A percentile compares a stretch with the other conserved stretches of the same genome.
These are phyloP conservation scores for Ptychochromis oligacanthus DNA, from an alignment of 2,113 vertebrate genomes.

Conservation along the genomic window DNA sequence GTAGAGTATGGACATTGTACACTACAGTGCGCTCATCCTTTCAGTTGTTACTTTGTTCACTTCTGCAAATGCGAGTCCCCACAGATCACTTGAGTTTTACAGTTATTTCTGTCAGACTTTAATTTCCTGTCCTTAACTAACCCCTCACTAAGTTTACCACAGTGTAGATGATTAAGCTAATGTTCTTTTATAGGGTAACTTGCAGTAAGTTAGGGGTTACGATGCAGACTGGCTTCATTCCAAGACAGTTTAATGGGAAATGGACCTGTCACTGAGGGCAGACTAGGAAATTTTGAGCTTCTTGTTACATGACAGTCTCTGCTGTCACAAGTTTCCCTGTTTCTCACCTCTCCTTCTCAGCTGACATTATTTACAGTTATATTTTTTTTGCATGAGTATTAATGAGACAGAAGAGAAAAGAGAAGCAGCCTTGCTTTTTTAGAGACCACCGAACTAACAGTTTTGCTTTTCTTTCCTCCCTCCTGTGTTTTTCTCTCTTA, in stretches of 20 bases:
- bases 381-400: constrained; percentile 18
- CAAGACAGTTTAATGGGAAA: background rate
- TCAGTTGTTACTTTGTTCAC: background rate
- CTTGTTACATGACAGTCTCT: background rate
- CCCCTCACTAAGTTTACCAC: background rate
- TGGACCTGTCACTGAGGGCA: background rate
- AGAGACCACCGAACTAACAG: constrained; percentile 24
- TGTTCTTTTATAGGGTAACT: background rate
- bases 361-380: constrained; percentile 29
- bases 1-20: no score
- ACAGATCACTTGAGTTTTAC: background rate
- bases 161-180: background rate
- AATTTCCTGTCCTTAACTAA: background rate
- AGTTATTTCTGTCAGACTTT: background rate
- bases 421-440: constrained; percentile 17
- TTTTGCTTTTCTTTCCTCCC: background rate
- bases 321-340: background rate
- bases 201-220: background rate
- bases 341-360: background rate
- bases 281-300: background rate
- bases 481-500: constrained; percentile 9
- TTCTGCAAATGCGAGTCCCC: background rate
- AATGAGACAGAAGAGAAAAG: constrained; percentile 36
- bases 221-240: background rate
- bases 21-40: background rate